These are phyloP conservation scores for Sterna hirundo DNA, from an alignment of 2,113 vertebrate species.

Conservation along the genomic window DNA sequence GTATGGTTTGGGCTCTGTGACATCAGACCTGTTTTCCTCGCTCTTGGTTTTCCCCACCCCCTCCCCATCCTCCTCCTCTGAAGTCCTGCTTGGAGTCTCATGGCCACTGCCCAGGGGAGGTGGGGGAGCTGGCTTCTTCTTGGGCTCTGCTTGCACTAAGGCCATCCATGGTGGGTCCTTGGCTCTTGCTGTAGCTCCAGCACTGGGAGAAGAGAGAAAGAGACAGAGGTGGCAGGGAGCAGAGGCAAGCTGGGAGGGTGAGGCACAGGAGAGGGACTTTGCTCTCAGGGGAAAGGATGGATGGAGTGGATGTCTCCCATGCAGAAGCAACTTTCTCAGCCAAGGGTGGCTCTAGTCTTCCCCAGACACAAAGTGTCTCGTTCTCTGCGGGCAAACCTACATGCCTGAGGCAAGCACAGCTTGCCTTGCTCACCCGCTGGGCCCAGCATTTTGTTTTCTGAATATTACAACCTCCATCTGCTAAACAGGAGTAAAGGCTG, in stretches of 20 bases:
- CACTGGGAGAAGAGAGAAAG: conserved; percentile 36
- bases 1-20: conserved; percentile 70
- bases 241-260: fast-evolving
- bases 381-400: background rate
- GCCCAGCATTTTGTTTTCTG: background rate
- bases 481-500: background rate
- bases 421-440: background rate
- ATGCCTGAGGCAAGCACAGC: background rate
- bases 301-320: background rate
- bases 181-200: conserved; percentile 65
- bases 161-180: conserved; percentile 96
- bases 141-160: conserved; percentile 88
- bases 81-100: background rate
- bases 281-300: background rate
- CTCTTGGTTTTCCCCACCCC: background rate
- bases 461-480: background rate
- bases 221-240: background rate
- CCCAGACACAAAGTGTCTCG: background rate
- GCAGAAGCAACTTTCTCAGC: background rate
- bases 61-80: conserved; percentile 22
- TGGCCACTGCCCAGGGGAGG: conserved; percentile 60
- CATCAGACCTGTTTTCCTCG: background rate
- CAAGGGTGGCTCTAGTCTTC: background rate
- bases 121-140: conserved; percentile 89
- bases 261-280: background rate